Base-by-base conservation (phyloP, 2,888 invertebrate genomes). In the Dioctria linearis region DNA sequence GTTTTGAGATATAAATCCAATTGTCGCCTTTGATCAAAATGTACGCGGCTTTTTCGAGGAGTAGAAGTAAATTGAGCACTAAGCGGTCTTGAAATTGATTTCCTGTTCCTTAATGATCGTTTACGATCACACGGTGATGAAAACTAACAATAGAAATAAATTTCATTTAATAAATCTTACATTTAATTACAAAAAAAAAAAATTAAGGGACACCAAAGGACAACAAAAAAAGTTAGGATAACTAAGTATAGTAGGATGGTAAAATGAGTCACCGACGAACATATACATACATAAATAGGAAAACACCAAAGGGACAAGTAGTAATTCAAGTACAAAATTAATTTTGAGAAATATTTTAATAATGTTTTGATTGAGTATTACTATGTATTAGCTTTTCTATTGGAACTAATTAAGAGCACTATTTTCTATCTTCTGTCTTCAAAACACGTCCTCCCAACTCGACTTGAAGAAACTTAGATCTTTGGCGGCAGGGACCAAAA, bases 1-100 rank as follows among this genome's bases (percentile, higher is more conserved):
- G 76, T 63, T 63, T 78, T 81, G 80, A 86, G 81, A 6, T 85
- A 80, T 75, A 84, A 83, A 82, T 86, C 85, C 42, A 86, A 82
- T 67, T 85, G 80, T 65, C 85, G 84, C 9, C 85, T 84, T 81
- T 85, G 85, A 82, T 86, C 85, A 51, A 83, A 86, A 82, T 86
- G 85, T 40, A 84, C 80, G 83, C 84, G 85, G 80, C 86, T 87
- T 83, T 86, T 87, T 42, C 88, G 87, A 9, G 88, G 88, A 11
- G 88, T 88, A 39, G 88, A 88, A 3, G 88, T 87, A 37, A 67
- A 79, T 46, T 63, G 76, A 76, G 61, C 49, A 46, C 63, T n/a
- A 49, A 76, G 61, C 9, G 39, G 43, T 8, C 76, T 76, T 25
- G 49, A 9, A 49, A 61, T 37, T 63, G 49, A 76, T 63, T 25